These are phyloP conservation scores for Scaptomyza parva DNA, from an alignment of 2,888 invertebrate species.

Conservation along the genomic window DNA sequence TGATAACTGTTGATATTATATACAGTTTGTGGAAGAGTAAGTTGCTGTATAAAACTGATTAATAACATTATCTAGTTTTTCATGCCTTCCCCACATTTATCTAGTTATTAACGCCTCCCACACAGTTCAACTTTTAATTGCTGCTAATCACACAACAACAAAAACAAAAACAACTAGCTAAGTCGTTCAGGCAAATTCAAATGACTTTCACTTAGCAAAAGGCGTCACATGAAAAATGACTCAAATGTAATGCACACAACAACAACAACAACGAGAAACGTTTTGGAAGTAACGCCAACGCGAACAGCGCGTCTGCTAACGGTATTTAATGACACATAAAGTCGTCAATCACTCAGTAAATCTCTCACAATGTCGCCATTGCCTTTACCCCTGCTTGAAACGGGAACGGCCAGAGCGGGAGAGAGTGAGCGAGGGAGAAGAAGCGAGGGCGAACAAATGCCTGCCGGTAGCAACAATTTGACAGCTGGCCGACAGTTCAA, in stretches of 20 bases:
- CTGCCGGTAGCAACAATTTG: constrained; percentile 81
- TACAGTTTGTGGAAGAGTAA: no score
- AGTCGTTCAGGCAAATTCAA: constrained; percentile 26
- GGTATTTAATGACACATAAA: constrained; percentile 82
- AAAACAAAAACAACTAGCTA: constrained; percentile 12
- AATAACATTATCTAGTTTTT: no score
- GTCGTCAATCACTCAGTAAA: constrained; percentile 82
- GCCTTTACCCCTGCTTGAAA: constrained; percentile 25
- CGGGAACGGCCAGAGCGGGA: constrained; percentile 9
- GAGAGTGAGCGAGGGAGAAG: background rate
- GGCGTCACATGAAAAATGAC: constrained; percentile 67
- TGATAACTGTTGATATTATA: no score
- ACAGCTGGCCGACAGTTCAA: constrained; percentile 82
- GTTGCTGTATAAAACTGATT: no score
- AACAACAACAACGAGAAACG: constrained; percentile 21
- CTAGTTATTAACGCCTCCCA: constrained; percentile 1
- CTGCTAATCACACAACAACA: constrained; percentile 57
- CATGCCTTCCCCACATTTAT: no score
- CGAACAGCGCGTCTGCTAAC: constrained; percentile 61
- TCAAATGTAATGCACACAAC: constrained; percentile 43
- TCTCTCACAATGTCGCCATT: constrained; percentile 70
- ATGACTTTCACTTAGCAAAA: constrained; percentile 66
- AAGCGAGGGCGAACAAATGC: background rate
- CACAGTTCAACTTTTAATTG: constrained; percentile 55
- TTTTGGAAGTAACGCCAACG: constrained; percentile 15